phyloP scores from a whole-genome alignment of 2,113 vertebrate species.

The Phalacrocorax brasilianus region DNA sequence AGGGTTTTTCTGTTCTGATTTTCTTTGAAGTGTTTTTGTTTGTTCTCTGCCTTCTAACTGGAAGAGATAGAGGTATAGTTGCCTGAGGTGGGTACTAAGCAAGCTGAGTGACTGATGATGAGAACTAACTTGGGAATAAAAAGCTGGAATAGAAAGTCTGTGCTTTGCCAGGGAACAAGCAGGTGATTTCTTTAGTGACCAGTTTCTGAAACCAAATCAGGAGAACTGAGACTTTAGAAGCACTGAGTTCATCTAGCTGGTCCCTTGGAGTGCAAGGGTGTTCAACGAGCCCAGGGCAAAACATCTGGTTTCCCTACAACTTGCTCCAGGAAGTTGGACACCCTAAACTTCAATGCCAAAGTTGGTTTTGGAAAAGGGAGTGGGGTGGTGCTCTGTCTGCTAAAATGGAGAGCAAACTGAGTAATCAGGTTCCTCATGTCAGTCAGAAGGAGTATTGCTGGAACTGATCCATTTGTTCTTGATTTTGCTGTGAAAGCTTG shows the following conservation, averaged over 20 bases:
- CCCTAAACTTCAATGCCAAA: neutral
- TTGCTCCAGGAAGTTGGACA: neutral
- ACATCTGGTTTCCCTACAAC: neutral
- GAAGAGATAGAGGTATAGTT: neutral
- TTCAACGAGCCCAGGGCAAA: neutral
- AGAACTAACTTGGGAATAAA: neutral
- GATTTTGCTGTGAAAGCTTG: neutral
- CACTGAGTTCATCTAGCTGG: neutral
- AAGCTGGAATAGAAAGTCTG: neutral
- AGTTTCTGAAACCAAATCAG: neutral
- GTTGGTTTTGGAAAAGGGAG: neutral
- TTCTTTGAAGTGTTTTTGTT: neutral
- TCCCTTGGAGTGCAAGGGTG: neutral
- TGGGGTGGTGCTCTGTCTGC: neutral
- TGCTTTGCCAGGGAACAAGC: neutral
- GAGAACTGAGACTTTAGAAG: neutral
- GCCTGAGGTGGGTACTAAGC: neutral
- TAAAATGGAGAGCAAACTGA: neutral
- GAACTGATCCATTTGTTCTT: neutral
- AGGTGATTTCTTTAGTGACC: neutral
- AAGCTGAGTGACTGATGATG: neutral
- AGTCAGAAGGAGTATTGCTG: neutral
- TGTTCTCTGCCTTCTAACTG: neutral
- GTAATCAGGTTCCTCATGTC: neutral
- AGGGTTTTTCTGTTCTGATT: neutral